These are phyloP conservation scores for Lutjanus argentimaculatus DNA, from an alignment of 2,797 vertebrate species.

Conservation along the genomic window DNA sequence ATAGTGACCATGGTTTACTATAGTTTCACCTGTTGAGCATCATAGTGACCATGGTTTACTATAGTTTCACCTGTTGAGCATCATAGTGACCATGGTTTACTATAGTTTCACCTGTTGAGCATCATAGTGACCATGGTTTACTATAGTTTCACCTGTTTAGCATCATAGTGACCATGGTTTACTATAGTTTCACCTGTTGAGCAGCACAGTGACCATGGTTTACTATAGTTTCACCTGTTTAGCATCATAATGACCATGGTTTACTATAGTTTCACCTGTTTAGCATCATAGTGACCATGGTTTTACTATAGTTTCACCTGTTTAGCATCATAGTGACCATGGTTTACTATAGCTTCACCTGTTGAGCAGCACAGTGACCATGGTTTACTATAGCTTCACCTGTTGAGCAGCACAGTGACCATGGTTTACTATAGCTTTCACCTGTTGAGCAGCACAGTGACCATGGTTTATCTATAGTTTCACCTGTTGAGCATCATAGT, in stretches of 20 bases:
- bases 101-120: slow-evolving; percentile 90
- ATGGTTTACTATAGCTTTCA: too few species aligned
- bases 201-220: slow-evolving; percentile 91
- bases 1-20: too few species aligned
- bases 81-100: too few species aligned
- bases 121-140: too few species aligned
- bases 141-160: slow-evolving; percentile 90
- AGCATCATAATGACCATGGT: too few species aligned
- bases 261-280: slow-evolving; percentile 90
- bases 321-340: slow-evolving; percentile 92
- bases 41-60: too few species aligned
- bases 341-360: too few species aligned
- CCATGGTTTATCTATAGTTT: too few species aligned
- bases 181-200: slow-evolving; percentile 91
- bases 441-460: slow-evolving; percentile 93
- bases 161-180: too few species aligned
- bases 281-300: slow-evolving; percentile 91
- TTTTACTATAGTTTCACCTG: too few species aligned
- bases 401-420: slow-evolving; percentile 92
- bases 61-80: slow-evolving; percentile 91
- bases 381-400: too few species aligned
- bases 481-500: slow-evolving; percentile 92
- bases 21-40: slow-evolving; percentile 91
- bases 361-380: slow-evolving; percentile 92
- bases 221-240: slow-evolving; percentile 89